Conservation (phyloP, 2,113 vertebrate species). For the Laticauda colubrina region DNA sequence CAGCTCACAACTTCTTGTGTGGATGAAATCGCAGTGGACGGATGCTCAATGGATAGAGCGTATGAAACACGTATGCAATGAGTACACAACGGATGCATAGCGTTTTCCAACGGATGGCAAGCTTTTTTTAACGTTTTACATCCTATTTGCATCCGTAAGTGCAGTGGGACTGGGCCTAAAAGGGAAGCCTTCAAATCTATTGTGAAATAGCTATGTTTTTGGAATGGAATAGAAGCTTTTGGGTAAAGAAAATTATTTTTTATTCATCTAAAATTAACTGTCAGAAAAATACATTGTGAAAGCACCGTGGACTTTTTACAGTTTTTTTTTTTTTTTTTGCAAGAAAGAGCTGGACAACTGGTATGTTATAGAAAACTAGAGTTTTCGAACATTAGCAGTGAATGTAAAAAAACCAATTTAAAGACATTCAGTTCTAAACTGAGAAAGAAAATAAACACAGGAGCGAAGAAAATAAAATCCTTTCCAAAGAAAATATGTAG, state of each 20-base stretch:
- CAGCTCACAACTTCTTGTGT: no score
- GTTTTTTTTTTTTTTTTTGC: background rate
- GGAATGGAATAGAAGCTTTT: background rate
- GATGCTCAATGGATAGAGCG: no score
- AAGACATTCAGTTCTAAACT: conserved; percentile 24
- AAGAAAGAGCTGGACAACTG: background rate
- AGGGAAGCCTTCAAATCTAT: background rate
- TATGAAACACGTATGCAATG: no score
- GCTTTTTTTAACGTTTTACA: no score
- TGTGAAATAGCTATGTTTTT: background rate
- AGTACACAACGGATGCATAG: no score
- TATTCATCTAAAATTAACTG: background rate
- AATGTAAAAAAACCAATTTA: conserved; percentile 11
- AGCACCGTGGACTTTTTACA: background rate
- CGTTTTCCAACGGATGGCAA: no score
- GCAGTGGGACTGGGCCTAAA: no score
- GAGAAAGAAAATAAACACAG: conserved; percentile 14
- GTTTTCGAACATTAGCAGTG: background rate
- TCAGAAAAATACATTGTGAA: background rate
- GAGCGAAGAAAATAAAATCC: conserved; percentile 8
- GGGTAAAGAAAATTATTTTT: background rate
- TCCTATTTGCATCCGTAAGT: no score
- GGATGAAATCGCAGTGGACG: no score
- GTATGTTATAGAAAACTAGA: background rate
- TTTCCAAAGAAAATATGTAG: conserved; percentile 30